These are phyloP conservation scores for Hafferia zeledoni DNA, from an alignment of 2,797 vertebrate species.

Conservation along the genomic window DNA sequence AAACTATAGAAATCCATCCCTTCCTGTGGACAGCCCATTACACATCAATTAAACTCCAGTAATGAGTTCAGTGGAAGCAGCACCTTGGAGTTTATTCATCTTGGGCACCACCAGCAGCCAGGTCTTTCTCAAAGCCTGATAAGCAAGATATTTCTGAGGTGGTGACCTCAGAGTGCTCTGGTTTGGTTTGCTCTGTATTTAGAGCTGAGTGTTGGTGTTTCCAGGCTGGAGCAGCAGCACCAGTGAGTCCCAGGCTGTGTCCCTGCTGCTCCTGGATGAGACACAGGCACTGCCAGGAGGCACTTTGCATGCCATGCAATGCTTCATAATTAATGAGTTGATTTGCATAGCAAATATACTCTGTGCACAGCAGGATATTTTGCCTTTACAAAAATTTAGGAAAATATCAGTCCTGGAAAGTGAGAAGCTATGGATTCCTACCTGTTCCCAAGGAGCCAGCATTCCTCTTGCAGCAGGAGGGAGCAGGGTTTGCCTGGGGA, in stretches of 20 bases:
- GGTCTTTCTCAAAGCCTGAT: neutral
- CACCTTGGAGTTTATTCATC: neutral
- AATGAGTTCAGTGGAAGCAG: neutral
- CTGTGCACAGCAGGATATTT: neutral
- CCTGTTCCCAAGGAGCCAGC: neutral
- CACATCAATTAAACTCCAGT: neutral
- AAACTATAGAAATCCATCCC: neutral
- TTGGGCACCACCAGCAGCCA: neutral
- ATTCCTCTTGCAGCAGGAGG: neutral
- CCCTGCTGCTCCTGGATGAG: neutral
- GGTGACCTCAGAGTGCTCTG: neutral
- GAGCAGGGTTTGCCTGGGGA: neutral
- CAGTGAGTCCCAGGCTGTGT: neutral
- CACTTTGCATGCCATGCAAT: neutral
- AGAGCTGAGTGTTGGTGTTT: accelerated
- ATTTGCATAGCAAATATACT: neutral
- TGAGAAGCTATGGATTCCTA: accelerated
- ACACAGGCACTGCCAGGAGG: neutral
- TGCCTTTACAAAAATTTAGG: neutral
- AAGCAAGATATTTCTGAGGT: neutral
- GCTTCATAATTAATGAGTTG: neutral
- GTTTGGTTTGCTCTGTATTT: neutral
- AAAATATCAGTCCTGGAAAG: neutral
- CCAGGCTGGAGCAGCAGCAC: neutral
- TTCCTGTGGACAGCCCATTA: neutral